Evolutionary conservation across 2,888 invertebrate genomes (phyloP).

Genomic region (Acronicta aceris): DNA sequence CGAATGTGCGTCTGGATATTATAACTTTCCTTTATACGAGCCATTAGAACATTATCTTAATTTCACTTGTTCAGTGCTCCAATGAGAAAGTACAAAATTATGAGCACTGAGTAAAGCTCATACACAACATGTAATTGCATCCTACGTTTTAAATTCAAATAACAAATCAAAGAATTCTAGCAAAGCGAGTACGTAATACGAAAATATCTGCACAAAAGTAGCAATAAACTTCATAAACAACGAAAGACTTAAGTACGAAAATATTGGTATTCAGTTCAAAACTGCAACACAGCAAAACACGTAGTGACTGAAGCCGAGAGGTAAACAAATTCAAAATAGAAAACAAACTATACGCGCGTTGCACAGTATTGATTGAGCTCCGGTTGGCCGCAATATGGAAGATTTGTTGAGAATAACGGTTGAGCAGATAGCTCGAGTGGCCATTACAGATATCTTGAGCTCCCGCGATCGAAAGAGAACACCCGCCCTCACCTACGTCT

Average conservation of each 20-base stretch:
- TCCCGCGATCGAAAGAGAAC: constrained; percentile 75
- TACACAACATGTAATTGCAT: constrained; percentile 41
- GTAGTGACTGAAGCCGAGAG: constrained; percentile 36
- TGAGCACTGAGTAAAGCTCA: constrained; percentile 30
- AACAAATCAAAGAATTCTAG: constrained; percentile 30
- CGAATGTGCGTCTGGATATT: constrained; percentile 72
- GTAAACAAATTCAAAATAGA: constrained; percentile 66
- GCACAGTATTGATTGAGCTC: constrained; percentile 77
- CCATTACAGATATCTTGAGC: constrained; percentile 86
- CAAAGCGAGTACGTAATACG: constrained; percentile 23
- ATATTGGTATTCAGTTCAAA: constrained; percentile 48
- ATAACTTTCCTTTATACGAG: constrained; percentile 68
- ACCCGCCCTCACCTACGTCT: constrained; percentile 75
- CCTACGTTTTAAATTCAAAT: constrained; percentile 12
- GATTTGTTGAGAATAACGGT: constrained; percentile 86
- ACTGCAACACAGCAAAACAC: constrained; percentile 47
- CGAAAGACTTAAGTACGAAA: constrained; percentile 39
- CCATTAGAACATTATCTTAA: constrained; percentile 70
- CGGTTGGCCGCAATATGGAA: constrained; percentile 81
- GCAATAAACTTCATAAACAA: constrained; percentile 37
- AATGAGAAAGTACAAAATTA: constrained; percentile 56
- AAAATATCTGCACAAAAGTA: constrained; percentile 31
- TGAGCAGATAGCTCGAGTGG: constrained; percentile 85
- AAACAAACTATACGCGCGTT: constrained; percentile 67
- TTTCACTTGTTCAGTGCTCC: constrained; percentile 59